Percentiles rank a stretch among this genome's conserved stretches.
phyloP scores from a whole-genome alignment of 2,797 vertebrate genomes.

The Clarias laeviceps region DNA sequence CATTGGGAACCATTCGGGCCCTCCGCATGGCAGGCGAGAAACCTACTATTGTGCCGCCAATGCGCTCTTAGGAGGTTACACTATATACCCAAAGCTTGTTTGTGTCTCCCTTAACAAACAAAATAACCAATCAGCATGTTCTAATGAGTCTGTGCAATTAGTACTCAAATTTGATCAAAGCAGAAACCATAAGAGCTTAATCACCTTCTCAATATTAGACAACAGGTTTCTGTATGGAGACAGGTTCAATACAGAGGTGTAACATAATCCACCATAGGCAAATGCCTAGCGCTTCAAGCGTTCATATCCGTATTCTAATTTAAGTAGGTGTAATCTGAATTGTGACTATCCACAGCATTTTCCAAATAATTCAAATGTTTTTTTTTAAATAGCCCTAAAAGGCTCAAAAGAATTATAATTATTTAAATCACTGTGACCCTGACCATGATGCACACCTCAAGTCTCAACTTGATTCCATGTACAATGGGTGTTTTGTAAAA shows the following conservation, averaged over 20 bases:
- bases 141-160: background rate
- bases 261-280: background rate
- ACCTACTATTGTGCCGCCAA: no score
- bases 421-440: background rate
- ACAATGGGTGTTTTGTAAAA: no score
- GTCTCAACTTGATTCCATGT: background rate
- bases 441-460: background rate
- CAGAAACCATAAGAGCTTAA: background rate
- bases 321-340: background rate
- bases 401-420: background rate
- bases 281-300: no score
- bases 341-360: background rate
- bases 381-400: background rate
- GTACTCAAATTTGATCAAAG: background rate
- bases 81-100: background rate
- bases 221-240: background rate
- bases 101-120: background rate
- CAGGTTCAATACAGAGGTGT: background rate
- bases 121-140: background rate
- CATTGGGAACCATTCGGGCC: no score
- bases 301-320: background rate
- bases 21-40: no score
- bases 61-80: background rate
- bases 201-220: background rate
- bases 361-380: background rate